Conservation (phyloP, 2,888 invertebrate genomes). For the Acleris sparsana region DNA sequence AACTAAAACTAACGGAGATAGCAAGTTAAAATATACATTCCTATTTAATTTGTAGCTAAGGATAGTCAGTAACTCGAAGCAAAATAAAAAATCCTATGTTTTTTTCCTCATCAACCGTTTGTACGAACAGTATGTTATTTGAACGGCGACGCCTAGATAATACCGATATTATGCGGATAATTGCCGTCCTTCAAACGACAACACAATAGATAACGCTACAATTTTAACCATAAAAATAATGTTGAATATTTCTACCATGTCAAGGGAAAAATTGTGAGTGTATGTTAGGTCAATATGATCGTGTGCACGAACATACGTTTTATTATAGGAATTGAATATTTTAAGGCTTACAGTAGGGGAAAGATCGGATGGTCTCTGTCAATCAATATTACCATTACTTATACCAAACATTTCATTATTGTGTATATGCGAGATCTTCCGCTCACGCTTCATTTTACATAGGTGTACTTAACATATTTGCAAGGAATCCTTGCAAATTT, state of each 20-base stretch:
- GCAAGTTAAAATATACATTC: too few species aligned
- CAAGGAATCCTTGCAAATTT: too few species aligned
- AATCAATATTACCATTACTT: too few species aligned
- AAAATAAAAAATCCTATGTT: background rate
- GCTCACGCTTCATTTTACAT: too few species aligned
- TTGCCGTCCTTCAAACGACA: slow-evolving; percentile 25
- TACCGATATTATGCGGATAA: slow-evolving; percentile 26
- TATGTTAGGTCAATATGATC: background rate
- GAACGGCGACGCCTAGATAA: slow-evolving; percentile 27
- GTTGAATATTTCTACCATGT: slow-evolving; percentile 18
- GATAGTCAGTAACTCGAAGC: too few species aligned
- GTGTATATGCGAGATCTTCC: too few species aligned
- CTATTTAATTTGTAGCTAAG: too few species aligned
- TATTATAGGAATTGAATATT: background rate
- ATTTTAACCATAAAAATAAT: slow-evolving; percentile 23
- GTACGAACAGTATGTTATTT: slow-evolving; percentile 8
- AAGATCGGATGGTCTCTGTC: too few species aligned
- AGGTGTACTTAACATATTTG: too few species aligned
- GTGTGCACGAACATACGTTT: background rate
- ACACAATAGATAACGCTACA: slow-evolving; percentile 34
- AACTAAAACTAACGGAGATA: too few species aligned
- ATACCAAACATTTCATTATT: too few species aligned
- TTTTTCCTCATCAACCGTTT: background rate
- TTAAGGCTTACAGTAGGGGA: too few species aligned
- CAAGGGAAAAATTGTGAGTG: background rate